Evolutionary conservation across 2,888 invertebrate genomes (phyloP), one percentile per base, ranked within the genome.

Genomic region (Ryuthela nishihirai): DNA sequence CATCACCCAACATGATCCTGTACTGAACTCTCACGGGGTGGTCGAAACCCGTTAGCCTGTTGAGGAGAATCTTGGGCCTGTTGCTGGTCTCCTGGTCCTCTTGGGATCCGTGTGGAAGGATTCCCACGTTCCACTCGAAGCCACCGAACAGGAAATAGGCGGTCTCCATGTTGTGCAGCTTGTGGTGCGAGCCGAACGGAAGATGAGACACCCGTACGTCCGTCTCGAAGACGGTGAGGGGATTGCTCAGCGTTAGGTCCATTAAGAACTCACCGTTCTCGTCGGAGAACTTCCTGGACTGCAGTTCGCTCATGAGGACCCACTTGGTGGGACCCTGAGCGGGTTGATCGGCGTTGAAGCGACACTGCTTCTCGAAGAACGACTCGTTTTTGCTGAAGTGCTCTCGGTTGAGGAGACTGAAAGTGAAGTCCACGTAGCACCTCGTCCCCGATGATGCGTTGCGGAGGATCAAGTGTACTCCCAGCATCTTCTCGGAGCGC

Each of bases 351-450:
- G 81, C 80, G 59, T 81, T 83, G 73, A 84, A 84, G 2, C 55
- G 42, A 25, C 53, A 53, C 53, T 64, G 64, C 53, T 85, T 86
- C 55, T 87, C 87, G 47, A 84, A 83, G 76, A 86, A 87, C 20
- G 83, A 81, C 73, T 88, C 87, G 74, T 88, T 88, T 69, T 83
- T 83, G 59, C 86, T 86, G 75, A 88, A 88, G 74, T 88, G 88
- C 69, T 87, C 87, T 40, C 85, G 81, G 71, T 87, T 87, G 60
- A 88, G 79, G 43, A 88, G 79, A 5, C 87, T 87, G 74, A 88
- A 87, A 44, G 85, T 83, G 74, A 85, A 88, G 75, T 88, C 88
- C 64, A 87, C 83, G 72, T 84, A 85, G 53, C 85, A 85, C 47
- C 83, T 44, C 7, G 64, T 62, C 21, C 85, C 85, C 65, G 84